phyloP scores from a whole-genome alignment of 2,888 invertebrate genomes.

The Drosophila anomelani region DNA sequence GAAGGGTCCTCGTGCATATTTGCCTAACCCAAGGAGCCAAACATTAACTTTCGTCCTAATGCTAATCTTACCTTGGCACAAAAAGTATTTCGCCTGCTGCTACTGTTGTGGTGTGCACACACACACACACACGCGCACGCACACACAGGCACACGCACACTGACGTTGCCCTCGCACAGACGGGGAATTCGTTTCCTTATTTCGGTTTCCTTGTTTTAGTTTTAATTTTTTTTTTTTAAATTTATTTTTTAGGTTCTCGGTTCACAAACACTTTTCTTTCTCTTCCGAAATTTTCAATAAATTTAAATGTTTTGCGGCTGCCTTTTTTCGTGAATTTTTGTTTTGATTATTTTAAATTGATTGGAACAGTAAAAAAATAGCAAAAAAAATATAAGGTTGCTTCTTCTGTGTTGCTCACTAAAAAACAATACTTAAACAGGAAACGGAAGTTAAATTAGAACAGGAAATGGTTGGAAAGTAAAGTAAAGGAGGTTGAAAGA shows the following conservation, averaged over 20 bases:
- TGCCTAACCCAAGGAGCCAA: slow-evolving; percentile 27
- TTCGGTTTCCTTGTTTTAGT: slow-evolving; percentile 34
- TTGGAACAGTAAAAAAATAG: slow-evolving; percentile 36
- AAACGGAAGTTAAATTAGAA: neutral
- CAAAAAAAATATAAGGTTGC: slow-evolving; percentile 21
- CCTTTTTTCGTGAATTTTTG: neutral
- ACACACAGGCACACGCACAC: slow-evolving; percentile 26
- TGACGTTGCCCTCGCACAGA: slow-evolving; percentile 20
- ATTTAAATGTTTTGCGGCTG: neutral
- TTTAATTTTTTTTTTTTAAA: slow-evolving; percentile 13
- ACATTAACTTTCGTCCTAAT: slow-evolving; percentile 41
- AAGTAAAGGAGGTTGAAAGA: no score
- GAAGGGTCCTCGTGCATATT: slow-evolving; percentile 24
- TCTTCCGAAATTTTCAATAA: neutral
- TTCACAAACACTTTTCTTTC: slow-evolving; percentile 23
- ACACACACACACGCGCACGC: slow-evolving; percentile 2
- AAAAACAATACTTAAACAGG: neutral
- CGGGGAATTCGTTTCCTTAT: slow-evolving; percentile 26
- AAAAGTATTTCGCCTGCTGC: slow-evolving; percentile 37
- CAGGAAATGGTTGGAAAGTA: neutral
- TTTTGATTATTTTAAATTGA: slow-evolving; percentile 8
- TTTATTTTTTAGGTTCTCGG: slow-evolving; percentile 3
- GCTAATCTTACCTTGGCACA: slow-evolving; percentile 71
- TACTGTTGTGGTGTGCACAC: slow-evolving; percentile 17
- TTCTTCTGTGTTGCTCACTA: slow-evolving; percentile 22